Percentiles rank a stretch among this genome's conserved stretches.
phyloP scores from a whole-genome alignment of 2,797 vertebrate genomes.

The Poeciliopsis infans region DNA sequence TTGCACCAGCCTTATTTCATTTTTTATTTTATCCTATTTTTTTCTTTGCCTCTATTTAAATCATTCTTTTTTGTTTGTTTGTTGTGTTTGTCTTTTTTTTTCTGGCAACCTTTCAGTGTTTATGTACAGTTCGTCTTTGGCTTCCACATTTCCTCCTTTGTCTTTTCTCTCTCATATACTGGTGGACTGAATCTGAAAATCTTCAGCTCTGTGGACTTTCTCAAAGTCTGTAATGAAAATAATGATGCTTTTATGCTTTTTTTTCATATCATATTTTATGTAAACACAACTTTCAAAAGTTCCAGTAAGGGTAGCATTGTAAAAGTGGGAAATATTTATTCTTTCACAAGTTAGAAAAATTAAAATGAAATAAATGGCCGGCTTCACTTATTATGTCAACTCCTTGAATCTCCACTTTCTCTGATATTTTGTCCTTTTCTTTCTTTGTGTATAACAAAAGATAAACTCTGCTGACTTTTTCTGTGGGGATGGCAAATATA shows the following conservation, averaged over 20 bases:
- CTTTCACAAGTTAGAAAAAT: neutral
- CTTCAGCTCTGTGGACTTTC: no score
- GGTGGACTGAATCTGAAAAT: neutral
- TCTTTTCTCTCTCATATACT: conserved; percentile 8
- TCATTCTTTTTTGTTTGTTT: neutral
- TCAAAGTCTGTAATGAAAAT: neutral
- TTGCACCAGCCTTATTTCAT: neutral
- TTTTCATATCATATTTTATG: neutral
- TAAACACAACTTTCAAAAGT: neutral
- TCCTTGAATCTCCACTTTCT: neutral
- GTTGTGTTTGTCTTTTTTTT: neutral
- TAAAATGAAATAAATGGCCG: neutral
- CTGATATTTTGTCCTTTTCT: neutral
- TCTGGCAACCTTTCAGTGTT: conserved; percentile 1
- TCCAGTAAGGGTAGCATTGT: neutral
- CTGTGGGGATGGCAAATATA: conserved; percentile 7
- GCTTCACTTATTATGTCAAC: neutral
- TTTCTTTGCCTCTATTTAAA: neutral
- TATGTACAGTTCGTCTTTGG: neutral
- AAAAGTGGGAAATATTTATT: neutral
- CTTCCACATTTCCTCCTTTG: conserved; percentile 7
- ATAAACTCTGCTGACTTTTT: neutral
- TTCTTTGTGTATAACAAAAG: conserved; percentile 5
- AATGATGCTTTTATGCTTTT: neutral
- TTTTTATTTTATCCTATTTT: neutral